Conservation (phyloP, 2,888 invertebrate genomes). For the Tuta absoluta region DNA sequence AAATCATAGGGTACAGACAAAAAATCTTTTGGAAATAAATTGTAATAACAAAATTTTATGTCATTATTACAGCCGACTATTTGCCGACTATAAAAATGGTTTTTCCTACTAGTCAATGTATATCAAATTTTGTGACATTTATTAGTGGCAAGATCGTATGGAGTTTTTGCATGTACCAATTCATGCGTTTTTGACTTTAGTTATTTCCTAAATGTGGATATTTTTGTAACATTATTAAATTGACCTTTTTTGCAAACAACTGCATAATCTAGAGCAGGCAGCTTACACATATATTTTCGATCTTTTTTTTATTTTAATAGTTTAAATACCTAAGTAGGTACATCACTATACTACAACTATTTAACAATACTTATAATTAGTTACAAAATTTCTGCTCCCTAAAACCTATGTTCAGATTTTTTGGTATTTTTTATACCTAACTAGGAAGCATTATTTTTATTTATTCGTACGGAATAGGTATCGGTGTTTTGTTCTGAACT, state of each 20-base stretch:
- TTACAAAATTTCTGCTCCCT: not conserved
- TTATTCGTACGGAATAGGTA: not conserved
- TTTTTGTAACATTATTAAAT: not conserved
- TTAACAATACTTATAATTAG: constrained; percentile 13
- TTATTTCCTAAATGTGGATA: too few relatives aligned
- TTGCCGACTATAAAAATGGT: too few relatives aligned
- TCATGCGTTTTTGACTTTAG: too few relatives aligned
- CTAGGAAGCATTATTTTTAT: constrained; percentile 1
- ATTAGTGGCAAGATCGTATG: too few relatives aligned
- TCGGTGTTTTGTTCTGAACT: too few relatives aligned
- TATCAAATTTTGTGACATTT: too few relatives aligned
- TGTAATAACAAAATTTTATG: too few relatives aligned
- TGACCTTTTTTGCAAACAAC: not conserved
- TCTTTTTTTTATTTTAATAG: not conserved
- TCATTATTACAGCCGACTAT: too few relatives aligned
- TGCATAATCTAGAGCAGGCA: not conserved
- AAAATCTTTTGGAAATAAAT: too few relatives aligned
- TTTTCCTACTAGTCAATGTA: too few relatives aligned
- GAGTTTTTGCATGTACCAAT: too few relatives aligned
- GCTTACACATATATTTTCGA: not conserved
- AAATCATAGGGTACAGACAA: too few relatives aligned
- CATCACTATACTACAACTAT: constrained; percentile 2
- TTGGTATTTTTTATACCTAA: not conserved
- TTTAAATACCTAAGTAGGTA: not conserved
- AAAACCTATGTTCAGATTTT: not conserved